Conservation (phyloP, 2,888 invertebrate species). For the Lumbricus terrestris region DNA sequence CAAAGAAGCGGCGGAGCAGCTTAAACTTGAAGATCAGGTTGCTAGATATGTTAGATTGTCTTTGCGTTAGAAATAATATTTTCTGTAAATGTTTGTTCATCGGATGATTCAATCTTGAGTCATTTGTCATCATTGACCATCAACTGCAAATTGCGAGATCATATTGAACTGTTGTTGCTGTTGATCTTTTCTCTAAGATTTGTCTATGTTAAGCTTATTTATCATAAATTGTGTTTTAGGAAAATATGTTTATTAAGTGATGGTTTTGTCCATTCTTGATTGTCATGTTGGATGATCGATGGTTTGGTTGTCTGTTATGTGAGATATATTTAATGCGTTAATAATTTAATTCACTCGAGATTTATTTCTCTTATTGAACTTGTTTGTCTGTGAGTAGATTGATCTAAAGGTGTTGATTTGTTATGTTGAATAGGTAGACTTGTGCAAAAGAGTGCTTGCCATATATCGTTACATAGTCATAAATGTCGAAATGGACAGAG, state of each 20-base stretch:
- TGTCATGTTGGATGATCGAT: not conserved
- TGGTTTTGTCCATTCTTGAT: not conserved
- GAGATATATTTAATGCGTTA: not conserved
- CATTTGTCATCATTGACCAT: not conserved
- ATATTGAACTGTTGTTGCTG: not conserved
- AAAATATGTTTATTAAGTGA: not conserved
- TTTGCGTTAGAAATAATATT: too few species aligned
- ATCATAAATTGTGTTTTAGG: not conserved
- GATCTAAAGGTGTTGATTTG: not conserved
- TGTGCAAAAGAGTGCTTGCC: slow-evolving; percentile 91
- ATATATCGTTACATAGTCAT: slow-evolving; percentile 95
- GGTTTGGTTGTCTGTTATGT: not conserved
- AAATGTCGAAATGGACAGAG: slow-evolving; percentile 88
- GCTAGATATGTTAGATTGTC: not conserved
- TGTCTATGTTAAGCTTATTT: not conserved
- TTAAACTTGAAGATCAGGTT: slow-evolving; percentile 38
- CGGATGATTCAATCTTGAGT: too few species aligned
- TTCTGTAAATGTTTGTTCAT: not conserved
- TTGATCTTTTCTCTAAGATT: not conserved
- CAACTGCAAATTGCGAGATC: not conserved
- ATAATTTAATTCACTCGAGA: not conserved
- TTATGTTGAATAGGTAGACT: slow-evolving; percentile 71
- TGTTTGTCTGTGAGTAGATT: not conserved
- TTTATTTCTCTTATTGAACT: not conserved
- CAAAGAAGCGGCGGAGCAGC: not conserved